Conservation (phyloP, 1,140 invertebrate genomes). For the Drosophila oshimai region DNA sequence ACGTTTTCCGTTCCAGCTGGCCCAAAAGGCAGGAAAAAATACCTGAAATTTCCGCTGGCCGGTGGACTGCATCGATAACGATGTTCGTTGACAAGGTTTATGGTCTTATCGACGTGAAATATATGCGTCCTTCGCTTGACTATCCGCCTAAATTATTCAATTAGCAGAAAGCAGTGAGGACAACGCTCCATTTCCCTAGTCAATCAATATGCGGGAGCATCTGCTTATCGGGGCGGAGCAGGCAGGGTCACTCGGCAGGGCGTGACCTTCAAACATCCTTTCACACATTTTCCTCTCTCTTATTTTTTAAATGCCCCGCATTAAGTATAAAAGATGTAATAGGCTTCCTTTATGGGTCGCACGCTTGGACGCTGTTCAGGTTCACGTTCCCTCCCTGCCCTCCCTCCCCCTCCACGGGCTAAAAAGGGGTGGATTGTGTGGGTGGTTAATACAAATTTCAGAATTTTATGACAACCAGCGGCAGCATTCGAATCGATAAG, state of each 20-base stretch:
- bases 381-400: too few relatives aligned
- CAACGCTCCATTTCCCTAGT: constrained; percentile 19
- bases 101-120: constrained; percentile 49
- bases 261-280: constrained; percentile 74
- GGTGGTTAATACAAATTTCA: constrained; percentile 39
- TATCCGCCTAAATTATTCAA: constrained; percentile 50
- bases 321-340: constrained; percentile 70
- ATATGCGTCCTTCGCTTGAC: constrained; percentile 17
- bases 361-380: constrained; percentile 17
- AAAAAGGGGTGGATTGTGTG: not conserved
- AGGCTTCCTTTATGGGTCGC: constrained; percentile 56
- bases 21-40: constrained; percentile 15
- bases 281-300: constrained; percentile 31
- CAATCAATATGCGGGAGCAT: constrained; percentile 40
- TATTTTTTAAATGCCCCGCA: constrained; percentile 57
- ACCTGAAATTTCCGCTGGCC: constrained; percentile 25
- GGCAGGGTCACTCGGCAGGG: constrained; percentile 25
- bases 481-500: constrained; percentile 71
- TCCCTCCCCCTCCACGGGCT: too few relatives aligned
- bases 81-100: constrained; percentile 25
- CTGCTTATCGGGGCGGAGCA: constrained; percentile 44
- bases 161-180: constrained; percentile 16
- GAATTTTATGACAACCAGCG: constrained; percentile 59
- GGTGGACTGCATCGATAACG: constrained; percentile 44
- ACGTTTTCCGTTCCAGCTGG: constrained; percentile 46